Evolutionary conservation across 2,888 invertebrate genomes (phyloP).

Genomic region (Orchestes rusci): DNA sequence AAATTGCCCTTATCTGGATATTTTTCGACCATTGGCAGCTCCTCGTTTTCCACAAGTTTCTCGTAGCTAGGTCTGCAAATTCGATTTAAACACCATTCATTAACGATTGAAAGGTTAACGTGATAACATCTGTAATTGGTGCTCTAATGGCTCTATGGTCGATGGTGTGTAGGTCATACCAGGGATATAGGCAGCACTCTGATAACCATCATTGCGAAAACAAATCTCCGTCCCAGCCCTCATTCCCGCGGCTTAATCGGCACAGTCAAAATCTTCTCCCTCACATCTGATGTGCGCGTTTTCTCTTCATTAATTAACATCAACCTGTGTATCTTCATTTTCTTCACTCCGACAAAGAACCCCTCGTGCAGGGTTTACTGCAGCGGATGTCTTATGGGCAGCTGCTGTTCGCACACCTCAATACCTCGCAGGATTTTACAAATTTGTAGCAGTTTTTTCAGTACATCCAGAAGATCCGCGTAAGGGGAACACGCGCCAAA

Average conservation of each 20-base stretch:
- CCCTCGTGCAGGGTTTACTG: conserved; percentile 56
- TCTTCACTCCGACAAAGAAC: conserved; percentile 70
- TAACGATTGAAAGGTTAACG: conserved; percentile 43
- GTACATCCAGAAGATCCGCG: conserved; percentile 63
- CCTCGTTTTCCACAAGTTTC: conserved; percentile 64
- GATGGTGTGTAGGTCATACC: conserved; percentile 59
- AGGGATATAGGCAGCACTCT: conserved; percentile 63
- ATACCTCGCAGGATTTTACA: conserved; percentile 56
- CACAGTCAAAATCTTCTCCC: conserved; percentile 67
- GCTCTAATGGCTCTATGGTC: conserved; percentile 62
- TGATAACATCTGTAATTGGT: conserved; percentile 64
- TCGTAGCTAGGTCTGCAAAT: conserved; percentile 55
- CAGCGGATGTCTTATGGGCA: conserved; percentile 51
- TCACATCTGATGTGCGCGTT: conserved; percentile 53
- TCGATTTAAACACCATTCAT: too few relatives aligned
- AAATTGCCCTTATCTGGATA: conserved; percentile 60
- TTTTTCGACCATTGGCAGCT: conserved; percentile 47
- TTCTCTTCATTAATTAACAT: conserved; percentile 60
- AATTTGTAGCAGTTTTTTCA: conserved; percentile 55
- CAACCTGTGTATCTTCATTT: conserved; percentile 71
- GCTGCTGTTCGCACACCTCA: conserved; percentile 54
- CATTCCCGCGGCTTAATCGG: conserved; percentile 69
- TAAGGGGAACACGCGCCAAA: conserved; percentile 64
- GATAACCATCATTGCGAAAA: conserved; percentile 76
- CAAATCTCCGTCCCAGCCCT: conserved; percentile 63